These are phyloP conservation scores for Tyrannus savana DNA, from an alignment of 2,113 vertebrate genomes.

Conservation along the genomic window DNA sequence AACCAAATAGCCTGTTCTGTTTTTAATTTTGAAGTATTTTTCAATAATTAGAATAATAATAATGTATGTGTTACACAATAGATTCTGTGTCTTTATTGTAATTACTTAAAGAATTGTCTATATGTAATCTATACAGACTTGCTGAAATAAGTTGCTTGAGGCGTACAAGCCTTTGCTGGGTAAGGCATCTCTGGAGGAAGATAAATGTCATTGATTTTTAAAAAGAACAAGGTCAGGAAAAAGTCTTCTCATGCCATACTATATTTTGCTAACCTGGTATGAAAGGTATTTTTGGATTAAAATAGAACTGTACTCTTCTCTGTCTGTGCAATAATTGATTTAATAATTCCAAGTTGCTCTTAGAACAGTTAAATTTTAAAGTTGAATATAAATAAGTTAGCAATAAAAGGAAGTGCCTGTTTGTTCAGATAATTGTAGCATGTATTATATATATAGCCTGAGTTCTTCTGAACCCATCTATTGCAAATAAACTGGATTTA, in stretches of 20 bases:
- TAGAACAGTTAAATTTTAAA: neutral
- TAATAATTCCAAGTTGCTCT: neutral
- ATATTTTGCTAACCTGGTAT: neutral
- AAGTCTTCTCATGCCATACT: neutral
- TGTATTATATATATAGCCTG: neutral
- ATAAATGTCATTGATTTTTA: neutral
- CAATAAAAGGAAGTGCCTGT: neutral
- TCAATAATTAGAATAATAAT: neutral
- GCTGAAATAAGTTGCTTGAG: neutral
- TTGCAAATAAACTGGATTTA: neutral
- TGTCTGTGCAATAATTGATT: neutral
- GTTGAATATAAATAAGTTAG: neutral
- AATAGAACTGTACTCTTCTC: neutral
- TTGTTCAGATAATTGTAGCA: neutral
- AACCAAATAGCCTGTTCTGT: neutral
- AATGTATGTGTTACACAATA: neutral
- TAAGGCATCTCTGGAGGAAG: neutral
- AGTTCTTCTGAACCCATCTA: neutral
- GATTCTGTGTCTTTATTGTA: neutral
- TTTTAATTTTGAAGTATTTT: neutral
- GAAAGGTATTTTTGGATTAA: neutral
- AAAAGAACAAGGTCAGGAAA: neutral
- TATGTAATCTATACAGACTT: neutral
- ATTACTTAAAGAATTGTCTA: neutral
- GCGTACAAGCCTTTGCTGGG: neutral